Conservation (phyloP, 2,797 vertebrate genomes). For the Scolopax rusticola region DNA sequence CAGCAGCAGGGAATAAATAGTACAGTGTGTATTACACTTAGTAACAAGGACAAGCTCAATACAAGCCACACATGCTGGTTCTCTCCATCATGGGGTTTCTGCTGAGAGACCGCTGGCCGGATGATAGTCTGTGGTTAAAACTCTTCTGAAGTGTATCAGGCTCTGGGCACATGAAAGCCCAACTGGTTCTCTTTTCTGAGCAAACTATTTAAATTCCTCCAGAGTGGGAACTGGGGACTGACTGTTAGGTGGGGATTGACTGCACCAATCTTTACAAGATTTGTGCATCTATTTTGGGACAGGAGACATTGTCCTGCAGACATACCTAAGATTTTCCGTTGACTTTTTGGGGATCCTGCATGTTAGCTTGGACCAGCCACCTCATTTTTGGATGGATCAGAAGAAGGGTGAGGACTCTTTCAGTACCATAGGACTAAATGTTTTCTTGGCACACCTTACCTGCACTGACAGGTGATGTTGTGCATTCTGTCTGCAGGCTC, state of each 20-base stretch:
- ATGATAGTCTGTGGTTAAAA: neutral
- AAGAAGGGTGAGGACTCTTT: neutral
- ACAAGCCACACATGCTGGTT: neutral
- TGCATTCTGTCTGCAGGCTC: neutral
- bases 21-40: neutral
- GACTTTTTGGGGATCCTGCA: neutral
- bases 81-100: neutral
- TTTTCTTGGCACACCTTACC: neutral
- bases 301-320: accelerated
- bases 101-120: neutral
- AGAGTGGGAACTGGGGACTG: neutral
- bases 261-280: neutral
- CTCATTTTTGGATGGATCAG: neutral
- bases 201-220: neutral
- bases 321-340: neutral
- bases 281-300: neutral
- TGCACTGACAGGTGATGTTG: neutral
- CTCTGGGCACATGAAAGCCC: neutral
- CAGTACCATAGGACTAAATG: neutral
- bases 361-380: neutral
- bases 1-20: neutral
- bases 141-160: neutral
- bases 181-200: neutral
- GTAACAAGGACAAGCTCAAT: neutral
- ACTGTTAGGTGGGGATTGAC: neutral